Base-by-base conservation (phyloP, 2,888 invertebrate genomes). In the Noctua comes region DNA sequence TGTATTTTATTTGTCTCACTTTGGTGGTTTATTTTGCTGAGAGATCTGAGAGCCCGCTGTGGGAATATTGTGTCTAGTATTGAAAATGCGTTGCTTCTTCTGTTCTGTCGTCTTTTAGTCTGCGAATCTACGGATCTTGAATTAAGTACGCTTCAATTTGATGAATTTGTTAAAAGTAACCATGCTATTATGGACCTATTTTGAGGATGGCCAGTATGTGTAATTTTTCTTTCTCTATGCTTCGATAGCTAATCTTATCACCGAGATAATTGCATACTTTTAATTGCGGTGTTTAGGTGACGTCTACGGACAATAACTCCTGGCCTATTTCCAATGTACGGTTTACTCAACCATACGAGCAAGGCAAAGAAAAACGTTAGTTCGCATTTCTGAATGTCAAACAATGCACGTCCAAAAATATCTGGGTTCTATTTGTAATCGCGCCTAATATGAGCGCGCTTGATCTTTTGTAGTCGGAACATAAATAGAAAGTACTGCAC, bases 381-480 rank as follows among this genome's bases (percentile, higher is more conserved):
- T 54, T 43, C 36, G 21, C n/a, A 27, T 70, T 46, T 54, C 36
- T 46, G 36, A 73, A 48, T 62, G 40, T 73, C 69, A 84, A 85
- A 73, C 48, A 62, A 80, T 82, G 73, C 62, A 68, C 4, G 43
- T 57, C 85, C 74, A 72, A 64, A 68, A 72, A 80, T 82, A 83
- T 3, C 24, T 2, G 40, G 4, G 27, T 46, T 48, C 59, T 80
- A 72, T 64, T 70, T 68, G 27, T 59, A 43, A 73, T 84, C 80
- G 46, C 73, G 57, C 74, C 82, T 73, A 80, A 82, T 83, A 85
- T 81, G 86, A 21, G 40, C 18, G 46, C 72, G 82, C 68, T 68
- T 64, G 31, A 31, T 75, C 40, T 74, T 73, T 72, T 75, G 64
- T 66, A 51, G 31, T 36, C 1, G 0, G 27, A 54, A 65, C 65